Evolutionary conservation across 2,888 invertebrate genomes (phyloP).

Genomic region (Strigamia crassipes): DNA sequence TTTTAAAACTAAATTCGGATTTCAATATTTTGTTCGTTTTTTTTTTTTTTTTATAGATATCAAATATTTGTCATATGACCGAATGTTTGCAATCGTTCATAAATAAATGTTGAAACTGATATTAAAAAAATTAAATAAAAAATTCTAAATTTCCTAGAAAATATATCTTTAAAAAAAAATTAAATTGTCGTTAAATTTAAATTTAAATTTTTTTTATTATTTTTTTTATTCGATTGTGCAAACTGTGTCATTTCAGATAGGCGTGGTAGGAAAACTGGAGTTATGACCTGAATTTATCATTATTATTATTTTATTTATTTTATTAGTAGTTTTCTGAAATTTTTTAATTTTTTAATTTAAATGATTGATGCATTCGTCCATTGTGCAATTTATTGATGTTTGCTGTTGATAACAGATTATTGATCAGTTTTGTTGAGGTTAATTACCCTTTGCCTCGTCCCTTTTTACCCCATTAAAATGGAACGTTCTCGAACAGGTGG

Average conservation of each 20-base stretch:
- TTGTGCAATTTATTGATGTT: background rate
- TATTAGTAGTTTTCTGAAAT: background rate
- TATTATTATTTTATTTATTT: background rate
- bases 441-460: conserved; percentile 13
- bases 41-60: background rate
- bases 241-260: conserved; percentile 13
- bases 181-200: background rate
- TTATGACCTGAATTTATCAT: background rate
- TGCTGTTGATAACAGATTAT: conserved; percentile 24
- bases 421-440: background rate
- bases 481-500: conserved; percentile 16
- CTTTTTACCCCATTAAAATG: background rate
- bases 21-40: too few species aligned
- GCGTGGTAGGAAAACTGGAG: background rate
- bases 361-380: conserved; percentile 2
- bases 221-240: background rate
- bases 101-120: too few species aligned
- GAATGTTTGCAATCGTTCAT: background rate
- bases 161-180: too few species aligned
- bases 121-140: too few species aligned
- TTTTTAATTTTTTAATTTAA: too few species aligned
- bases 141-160: background rate
- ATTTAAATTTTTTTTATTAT: background rate
- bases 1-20: background rate
- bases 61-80: background rate